A percentile compares a stretch with the other conserved stretches of the same genome.
Evolutionary conservation across 2,888 invertebrate genomes (phyloP).

Genomic region (Leptogaster cylindrica): DNA sequence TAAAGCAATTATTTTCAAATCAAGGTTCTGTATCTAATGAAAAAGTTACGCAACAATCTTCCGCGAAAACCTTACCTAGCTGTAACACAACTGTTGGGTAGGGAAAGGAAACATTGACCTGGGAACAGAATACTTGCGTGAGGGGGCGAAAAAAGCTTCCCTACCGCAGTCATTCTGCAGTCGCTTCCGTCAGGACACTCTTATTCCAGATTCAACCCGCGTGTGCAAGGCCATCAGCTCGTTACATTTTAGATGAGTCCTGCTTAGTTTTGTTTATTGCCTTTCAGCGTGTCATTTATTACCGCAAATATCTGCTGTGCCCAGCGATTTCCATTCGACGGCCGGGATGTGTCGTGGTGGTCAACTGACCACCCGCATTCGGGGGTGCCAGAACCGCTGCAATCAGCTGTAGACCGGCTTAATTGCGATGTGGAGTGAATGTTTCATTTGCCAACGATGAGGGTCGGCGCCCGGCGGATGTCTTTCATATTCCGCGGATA

Average conservation of each 20-base stretch:
- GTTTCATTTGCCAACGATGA: conserved; percentile 25
- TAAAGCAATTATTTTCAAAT: no score
- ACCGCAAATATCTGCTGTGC: background rate
- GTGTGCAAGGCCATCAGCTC: background rate
- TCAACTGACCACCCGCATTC: conserved; percentile 21
- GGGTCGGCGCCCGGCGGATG: conserved; percentile 11
- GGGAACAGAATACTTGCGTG: no score
- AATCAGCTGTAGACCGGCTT: conserved; percentile 24
- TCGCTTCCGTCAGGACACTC: no score
- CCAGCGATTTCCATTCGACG: background rate
- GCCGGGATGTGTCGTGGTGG: background rate
- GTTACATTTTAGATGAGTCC: conserved; percentile 1
- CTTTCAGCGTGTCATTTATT: conserved; percentile 22
- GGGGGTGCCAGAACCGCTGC: background rate
- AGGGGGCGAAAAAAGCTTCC: background rate
- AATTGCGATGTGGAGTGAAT: conserved; percentile 1
- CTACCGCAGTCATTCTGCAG: background rate
- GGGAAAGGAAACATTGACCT: no score
- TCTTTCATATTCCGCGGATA: background rate
- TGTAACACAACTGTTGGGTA: no score
- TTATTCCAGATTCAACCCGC: conserved; percentile 17
- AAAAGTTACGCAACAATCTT: no score
- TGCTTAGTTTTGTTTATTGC: conserved; percentile 20
- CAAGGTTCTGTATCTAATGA: no score
- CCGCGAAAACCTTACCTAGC: no score